phyloP scores from a whole-genome alignment of 2,113 vertebrate genomes.

The Cyprinodon tularosa region DNA sequence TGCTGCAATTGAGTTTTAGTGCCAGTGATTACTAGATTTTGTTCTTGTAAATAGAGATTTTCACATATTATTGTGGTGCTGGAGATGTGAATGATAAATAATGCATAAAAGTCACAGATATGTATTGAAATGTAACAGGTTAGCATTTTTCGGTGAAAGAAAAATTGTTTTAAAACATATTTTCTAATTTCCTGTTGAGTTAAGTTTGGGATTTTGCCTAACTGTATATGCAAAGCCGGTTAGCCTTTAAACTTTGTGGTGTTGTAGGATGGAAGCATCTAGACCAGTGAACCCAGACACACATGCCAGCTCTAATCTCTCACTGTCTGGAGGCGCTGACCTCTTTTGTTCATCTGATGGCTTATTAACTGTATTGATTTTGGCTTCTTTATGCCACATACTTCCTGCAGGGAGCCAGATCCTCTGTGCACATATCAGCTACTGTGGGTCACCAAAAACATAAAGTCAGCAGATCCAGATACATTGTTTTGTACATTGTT shows the following conservation, averaged over 20 bases:
- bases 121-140: not conserved
- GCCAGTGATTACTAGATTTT: not conserved
- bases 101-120: too few species aligned
- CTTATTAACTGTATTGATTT: slow-evolving; percentile 74
- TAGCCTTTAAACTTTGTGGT: slow-evolving; percentile 10
- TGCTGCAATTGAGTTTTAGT: not conserved
- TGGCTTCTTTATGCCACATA: slow-evolving; percentile 56
- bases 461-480: not conserved
- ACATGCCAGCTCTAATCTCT: slow-evolving; percentile 53
- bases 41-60: not conserved
- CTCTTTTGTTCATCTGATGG: slow-evolving; percentile 69
- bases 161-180: not conserved
- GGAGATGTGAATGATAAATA: too few species aligned
- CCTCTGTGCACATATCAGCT: slow-evolving; percentile 61
- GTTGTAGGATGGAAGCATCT: not conserved
- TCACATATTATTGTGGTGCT: too few species aligned
- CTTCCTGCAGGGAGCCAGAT: slow-evolving; percentile 62
- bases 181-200: too few species aligned
- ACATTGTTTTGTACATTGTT: not conserved
- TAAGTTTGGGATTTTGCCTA: too few species aligned
- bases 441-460: slow-evolving; percentile 21
- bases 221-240: not conserved
- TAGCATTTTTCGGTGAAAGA: not conserved
- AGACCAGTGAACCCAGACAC: slow-evolving; percentile 27
- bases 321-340: slow-evolving; percentile 69